phyloP scores from a whole-genome alignment of 2,113 vertebrate species.

The Penelope pileata region DNA sequence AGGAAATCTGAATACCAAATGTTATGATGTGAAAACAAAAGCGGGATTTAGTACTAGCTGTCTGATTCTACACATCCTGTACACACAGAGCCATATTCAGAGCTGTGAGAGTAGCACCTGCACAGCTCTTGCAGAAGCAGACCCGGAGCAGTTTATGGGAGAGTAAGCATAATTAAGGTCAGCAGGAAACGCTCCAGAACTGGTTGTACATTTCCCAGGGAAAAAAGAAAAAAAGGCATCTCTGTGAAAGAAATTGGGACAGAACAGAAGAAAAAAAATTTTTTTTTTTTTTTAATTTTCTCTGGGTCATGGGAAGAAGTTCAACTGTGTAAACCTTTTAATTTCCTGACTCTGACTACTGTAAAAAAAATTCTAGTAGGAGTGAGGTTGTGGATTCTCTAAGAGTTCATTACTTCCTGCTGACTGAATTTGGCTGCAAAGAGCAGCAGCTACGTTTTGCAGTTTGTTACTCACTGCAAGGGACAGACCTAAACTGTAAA shows the following conservation, averaged over 20 bases:
- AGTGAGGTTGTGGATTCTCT: constrained; percentile 5
- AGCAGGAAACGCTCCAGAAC: constrained; percentile 49
- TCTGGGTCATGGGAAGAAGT: constrained; percentile 46
- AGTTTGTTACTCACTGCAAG: constrained; percentile 1
- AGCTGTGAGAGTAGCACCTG: constrained; percentile 31
- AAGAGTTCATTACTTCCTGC: not conserved
- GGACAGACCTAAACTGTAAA: not conserved
- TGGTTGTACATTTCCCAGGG: constrained; percentile 49
- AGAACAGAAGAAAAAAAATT: not conserved
- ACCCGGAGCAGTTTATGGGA: not conserved
- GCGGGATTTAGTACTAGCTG: not conserved
- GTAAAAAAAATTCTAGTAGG: constrained; percentile 10
- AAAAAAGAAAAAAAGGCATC: not conserved
- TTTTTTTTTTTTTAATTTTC: no score
- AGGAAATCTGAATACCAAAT: not conserved
- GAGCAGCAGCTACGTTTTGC: not conserved
- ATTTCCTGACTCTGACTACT: constrained; percentile 3
- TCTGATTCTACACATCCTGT: not conserved
- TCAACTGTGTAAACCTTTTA: constrained; percentile 1
- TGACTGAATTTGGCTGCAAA: constrained; percentile 5
- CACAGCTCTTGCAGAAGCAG: not conserved
- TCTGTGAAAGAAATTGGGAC: constrained; percentile 15
- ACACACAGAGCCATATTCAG: not conserved
- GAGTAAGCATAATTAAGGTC: constrained; percentile 42
- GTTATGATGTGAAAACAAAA: not conserved